phyloP scores from a whole-genome alignment of 2,113 vertebrate genomes.

The Pangasianodon gigas region DNA sequence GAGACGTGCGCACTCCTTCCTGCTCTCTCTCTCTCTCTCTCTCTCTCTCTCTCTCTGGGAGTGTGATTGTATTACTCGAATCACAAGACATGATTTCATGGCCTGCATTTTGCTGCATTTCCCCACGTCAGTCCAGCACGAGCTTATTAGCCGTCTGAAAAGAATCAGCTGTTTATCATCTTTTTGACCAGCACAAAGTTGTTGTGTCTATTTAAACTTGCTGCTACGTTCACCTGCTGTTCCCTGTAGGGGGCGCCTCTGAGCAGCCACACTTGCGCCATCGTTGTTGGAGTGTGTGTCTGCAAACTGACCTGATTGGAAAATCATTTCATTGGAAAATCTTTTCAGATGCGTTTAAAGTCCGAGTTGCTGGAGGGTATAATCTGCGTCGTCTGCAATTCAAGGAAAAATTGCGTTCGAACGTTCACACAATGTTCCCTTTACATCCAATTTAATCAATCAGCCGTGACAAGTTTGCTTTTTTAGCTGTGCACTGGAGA shows the following conservation, averaged over 20 bases:
- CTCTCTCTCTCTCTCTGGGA: not conserved
- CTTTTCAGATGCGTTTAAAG: not conserved
- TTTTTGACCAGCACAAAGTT: not conserved
- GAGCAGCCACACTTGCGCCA: not conserved
- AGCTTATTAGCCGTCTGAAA: not conserved
- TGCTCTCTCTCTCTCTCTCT: conserved; percentile 28
- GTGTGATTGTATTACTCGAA: not conserved
- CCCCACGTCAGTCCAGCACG: not conserved
- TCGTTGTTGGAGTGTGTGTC: not conserved
- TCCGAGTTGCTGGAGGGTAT: not conserved
- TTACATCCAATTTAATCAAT: not conserved
- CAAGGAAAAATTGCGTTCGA: not conserved
- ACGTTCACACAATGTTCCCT: not conserved
- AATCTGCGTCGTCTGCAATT: not conserved
- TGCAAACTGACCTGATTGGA: not conserved
- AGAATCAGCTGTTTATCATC: too few relatives aligned
- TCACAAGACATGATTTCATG: conserved; percentile 1
- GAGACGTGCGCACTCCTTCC: not conserved
- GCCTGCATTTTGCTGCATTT: not conserved
- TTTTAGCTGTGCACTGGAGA: not conserved
- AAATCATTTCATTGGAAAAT: not conserved
- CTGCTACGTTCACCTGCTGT: not conserved
- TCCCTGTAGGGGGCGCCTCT: conserved; percentile 62
- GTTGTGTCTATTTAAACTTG: not conserved
- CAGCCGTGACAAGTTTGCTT: too few relatives aligned